Base-by-base conservation (phyloP, 2,888 invertebrate genomes). In the Hirtodrosophila alboralis region DNA sequence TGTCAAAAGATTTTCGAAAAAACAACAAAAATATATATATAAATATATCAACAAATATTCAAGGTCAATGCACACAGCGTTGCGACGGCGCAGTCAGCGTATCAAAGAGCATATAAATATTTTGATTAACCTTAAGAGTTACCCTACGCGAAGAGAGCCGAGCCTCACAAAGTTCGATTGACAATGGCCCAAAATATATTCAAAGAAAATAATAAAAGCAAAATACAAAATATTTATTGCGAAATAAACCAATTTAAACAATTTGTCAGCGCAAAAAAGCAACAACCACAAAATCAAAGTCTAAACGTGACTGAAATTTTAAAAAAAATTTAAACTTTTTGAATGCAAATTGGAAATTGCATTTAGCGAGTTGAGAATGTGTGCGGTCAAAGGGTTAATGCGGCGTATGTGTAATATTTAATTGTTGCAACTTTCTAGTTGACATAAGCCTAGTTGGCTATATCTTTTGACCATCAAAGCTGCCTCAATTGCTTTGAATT, bases 111-210 rank as follows among this genome's bases (percentile, higher is more conserved):
- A 70, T 79, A 83, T 66, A 79, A 80, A 84, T 67, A 59, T 66
- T 73, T 76, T 70, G 73, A 84, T 73, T 84, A 84, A 80, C 77
- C 86, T 84, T 81, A 81, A 81, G 74, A 81, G 84, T 48, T 40
- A n/a, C n/a, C 33, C 52, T 34, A 47, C 58, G 31, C 53, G 30
- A 76, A 74, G 76, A 80, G 71, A 57, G 70, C 16, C 53, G 34
- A 51, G 41, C 28, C 37, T 31, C 41, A 44, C 36, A 40, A 41
- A 52, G 34, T 65, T 58, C 34, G 40, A 63, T 68, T 80, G 86
- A 86, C 86, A 78, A 63, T 86, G 83, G 83, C 83, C 85, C 75
- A 69, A 78, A 81, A 86, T 62, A 63, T 57, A 80, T 64, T 84
- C 53, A 60, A 27, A 45, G 41, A 38, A 26, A 44, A 54, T 34